A percentile compares a stretch with the other conserved stretches of the same genome.
Conservation (phyloP, 2,113 vertebrate species). For the Garra rufa region DNA sequence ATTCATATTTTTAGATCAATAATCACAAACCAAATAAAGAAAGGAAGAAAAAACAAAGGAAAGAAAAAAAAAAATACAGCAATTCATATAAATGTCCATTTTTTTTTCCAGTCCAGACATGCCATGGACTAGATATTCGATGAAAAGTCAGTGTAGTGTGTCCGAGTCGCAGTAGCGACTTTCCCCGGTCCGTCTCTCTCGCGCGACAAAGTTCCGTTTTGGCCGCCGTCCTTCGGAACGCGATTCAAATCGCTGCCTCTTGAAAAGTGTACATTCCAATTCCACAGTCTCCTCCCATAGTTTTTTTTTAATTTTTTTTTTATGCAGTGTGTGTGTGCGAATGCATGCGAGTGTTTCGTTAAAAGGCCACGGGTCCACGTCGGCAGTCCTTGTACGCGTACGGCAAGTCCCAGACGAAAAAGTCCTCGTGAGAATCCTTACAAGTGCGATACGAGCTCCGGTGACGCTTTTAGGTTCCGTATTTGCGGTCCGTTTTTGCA, state of each 20-base stretch:
- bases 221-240: slow-evolving; percentile 38
- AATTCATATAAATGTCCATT: slow-evolving; percentile 62
- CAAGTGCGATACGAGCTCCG: slow-evolving; percentile 31
- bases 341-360: slow-evolving; percentile 34
- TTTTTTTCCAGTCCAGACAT: slow-evolving; percentile 61
- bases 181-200: slow-evolving; percentile 44
- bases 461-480: slow-evolving; percentile 59
- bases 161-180: slow-evolving; percentile 49
- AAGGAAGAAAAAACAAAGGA: slow-evolving; percentile 28
- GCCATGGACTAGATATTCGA: slow-evolving; percentile 53
- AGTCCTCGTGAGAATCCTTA: slow-evolving; percentile 20
- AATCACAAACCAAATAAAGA: slow-evolving; percentile 59
- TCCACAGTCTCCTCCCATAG: slow-evolving; percentile 63
- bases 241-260: slow-evolving; percentile 61
- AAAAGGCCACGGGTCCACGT: slow-evolving; percentile 51
- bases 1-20: slow-evolving; percentile 73
- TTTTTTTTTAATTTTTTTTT: slow-evolving; percentile 64
- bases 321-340: slow-evolving; percentile 48
- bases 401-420: slow-evolving; percentile 22
- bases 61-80: slow-evolving; percentile 60
- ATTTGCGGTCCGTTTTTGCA: slow-evolving; percentile 76
- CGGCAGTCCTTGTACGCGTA: slow-evolving; percentile 34
- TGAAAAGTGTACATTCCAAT: slow-evolving; percentile 74
- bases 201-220: slow-evolving; percentile 52
- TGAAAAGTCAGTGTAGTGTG: slow-evolving; percentile 41